These are phyloP conservation scores for Amiota mariae DNA, from an alignment of 2,888 invertebrate genomes.

Conservation along the genomic window DNA sequence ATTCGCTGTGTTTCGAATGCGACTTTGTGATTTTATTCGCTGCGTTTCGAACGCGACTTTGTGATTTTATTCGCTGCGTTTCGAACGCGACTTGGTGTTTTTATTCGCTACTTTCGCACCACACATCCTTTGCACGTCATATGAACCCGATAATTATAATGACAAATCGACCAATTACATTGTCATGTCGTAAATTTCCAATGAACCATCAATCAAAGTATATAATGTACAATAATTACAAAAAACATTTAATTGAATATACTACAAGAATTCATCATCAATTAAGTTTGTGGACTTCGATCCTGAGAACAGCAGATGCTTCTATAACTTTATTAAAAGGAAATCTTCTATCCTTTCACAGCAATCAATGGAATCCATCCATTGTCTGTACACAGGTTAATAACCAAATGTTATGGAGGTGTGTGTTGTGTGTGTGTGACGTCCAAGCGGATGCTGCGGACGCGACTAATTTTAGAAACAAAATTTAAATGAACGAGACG, in stretches of 20 bases:
- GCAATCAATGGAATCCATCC: neutral
- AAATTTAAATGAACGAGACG: neutral
- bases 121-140: neutral
- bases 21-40: too few species aligned
- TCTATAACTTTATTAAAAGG: too few species aligned
- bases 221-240: conserved; percentile 18
- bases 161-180: conserved; percentile 66
- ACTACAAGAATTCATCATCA: too few species aligned
- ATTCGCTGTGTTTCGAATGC: too few species aligned
- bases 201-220: conserved; percentile 57
- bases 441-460: neutral
- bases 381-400: neutral
- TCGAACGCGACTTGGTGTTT: too few species aligned
- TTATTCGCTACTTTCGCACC: neutral
- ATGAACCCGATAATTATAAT: conserved; percentile 58
- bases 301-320: too few species aligned
- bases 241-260: conserved; percentile 53
- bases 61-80: too few species aligned
- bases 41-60: too few species aligned
- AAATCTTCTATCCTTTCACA: too few species aligned
- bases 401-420: neutral
- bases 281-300: too few species aligned
- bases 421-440: too few species aligned
- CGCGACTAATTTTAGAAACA: conserved; percentile 16
- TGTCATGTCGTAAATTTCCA: conserved; percentile 63